Evolutionary conservation across 2,113 vertebrate genomes (phyloP), one percentile per base, ranked within the genome.

Genomic region (Eublepharis macularius): DNA sequence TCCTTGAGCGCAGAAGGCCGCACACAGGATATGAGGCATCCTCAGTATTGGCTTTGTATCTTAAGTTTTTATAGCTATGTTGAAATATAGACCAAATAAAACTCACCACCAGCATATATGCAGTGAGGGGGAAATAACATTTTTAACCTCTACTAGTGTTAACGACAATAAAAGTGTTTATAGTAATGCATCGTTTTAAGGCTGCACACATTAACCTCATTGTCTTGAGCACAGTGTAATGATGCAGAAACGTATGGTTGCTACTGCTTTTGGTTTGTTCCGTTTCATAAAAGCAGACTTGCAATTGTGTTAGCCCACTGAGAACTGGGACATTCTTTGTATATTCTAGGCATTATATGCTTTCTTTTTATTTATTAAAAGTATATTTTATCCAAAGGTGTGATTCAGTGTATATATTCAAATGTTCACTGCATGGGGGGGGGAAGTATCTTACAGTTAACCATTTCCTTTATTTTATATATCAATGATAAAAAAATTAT

Each of bases 341-440:
- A 73, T 43, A 73, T 45, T 72, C 16, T 68, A 78, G 49, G 29
- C 51, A 78, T 32, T 84, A 68, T 70, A 70, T 85, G 65, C 36
- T 70, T 36, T 79, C 41, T 73, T 51, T 60, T 72, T 85, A 85
- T 85, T 63, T 80, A 80, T 85, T 80, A 80, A 85, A 63, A 85
- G 39, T 79, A 63, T 85, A 85, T 72, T 79, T 80, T 79, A 85
- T 85, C 39, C 49, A 60, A 73, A 78, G 66, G 5, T 47, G 51
- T 45, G 32, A 12, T n/a, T 57, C 43, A 36, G 19, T 80, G 57
- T 60, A 6, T 60, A 29, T 51, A 39, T 29, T 21, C 36, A 24
- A 43, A 51, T 82, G 2, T 1, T 16, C 80, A 49, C 13, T 81
- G 80, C n/a, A 69, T 17, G 45, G 26, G 0, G 54, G 5, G 5